Conservation (phyloP, 2,888 invertebrate species). For the Parapristionchus giblindavisi region DNA sequence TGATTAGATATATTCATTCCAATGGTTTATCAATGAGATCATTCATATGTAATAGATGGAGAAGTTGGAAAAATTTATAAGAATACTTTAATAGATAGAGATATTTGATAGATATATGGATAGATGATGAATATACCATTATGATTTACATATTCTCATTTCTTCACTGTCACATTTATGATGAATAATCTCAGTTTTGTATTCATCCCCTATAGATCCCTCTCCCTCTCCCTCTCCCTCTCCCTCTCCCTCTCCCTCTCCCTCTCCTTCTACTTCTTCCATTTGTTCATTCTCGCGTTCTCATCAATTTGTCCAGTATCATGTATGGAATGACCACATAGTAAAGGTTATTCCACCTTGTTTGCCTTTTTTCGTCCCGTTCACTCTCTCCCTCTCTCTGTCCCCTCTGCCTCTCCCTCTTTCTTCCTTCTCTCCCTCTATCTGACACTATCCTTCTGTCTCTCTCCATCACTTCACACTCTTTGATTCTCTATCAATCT, state of each 20-base stretch:
- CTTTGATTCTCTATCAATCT: constrained; percentile 15
- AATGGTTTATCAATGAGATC: too few relatives aligned
- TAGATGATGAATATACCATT: too few relatives aligned
- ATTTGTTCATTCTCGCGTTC: constrained; percentile 14
- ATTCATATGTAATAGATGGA: too few relatives aligned
- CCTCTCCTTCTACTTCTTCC: neutral
- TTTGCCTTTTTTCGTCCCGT: constrained; percentile 5
- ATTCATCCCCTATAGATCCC: constrained; percentile 6
- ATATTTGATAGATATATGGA: too few relatives aligned
- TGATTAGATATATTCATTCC: too few relatives aligned
- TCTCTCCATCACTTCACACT: neutral
- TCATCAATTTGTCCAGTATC: constrained; percentile 23
- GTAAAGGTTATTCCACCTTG: constrained; percentile 31
- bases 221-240: constrained; percentile 6
- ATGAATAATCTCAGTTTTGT: constrained; percentile 23
- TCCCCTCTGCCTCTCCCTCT: neutral
- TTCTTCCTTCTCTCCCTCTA: neutral
- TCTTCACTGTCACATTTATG: neutral
- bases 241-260: constrained; percentile 4
- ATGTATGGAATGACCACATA: constrained; percentile 19
- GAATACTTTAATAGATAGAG: too few relatives aligned
- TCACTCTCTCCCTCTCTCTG: neutral
- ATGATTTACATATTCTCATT: neutral
- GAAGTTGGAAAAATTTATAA: too few relatives aligned
- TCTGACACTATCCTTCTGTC: constrained; percentile 11